These are phyloP conservation scores for Psophia crepitans DNA, from an alignment of 2,113 vertebrate species.

Conservation along the genomic window DNA sequence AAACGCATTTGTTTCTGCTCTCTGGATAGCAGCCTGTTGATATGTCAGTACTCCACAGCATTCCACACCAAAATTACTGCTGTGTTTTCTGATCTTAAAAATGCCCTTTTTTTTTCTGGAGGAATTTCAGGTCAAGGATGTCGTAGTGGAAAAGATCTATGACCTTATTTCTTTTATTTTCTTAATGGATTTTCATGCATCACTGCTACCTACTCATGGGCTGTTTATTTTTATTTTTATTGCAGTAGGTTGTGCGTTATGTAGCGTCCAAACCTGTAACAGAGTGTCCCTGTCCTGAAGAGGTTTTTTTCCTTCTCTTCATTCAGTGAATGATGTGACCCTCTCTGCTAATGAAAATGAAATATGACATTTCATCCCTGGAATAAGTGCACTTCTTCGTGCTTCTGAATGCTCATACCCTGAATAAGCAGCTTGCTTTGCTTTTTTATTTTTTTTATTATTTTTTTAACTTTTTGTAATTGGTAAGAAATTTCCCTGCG, in stretches of 20 bases:
- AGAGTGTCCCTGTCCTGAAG: slow-evolving; percentile 9
- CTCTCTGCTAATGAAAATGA: slow-evolving; percentile 28
- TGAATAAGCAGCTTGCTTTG: not conserved
- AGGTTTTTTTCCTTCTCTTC: not conserved
- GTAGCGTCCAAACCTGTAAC: not conserved
- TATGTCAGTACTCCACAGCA: not conserved
- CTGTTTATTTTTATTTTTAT: slow-evolving; percentile 49
- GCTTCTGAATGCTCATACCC: not conserved
- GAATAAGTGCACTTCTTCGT: not conserved
- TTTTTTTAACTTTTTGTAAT: not conserved
- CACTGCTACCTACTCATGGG: not conserved
- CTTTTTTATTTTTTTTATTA: not conserved
- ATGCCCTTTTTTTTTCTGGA: not conserved
- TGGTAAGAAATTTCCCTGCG: not conserved
- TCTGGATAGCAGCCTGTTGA: slow-evolving; percentile 32
- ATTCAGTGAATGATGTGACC: not conserved
- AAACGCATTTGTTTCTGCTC: not conserved
- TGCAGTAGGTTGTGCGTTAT: not conserved
- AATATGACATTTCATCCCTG: not conserved
- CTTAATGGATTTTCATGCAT: slow-evolving; percentile 50
- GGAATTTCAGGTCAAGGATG: slow-evolving; percentile 15
- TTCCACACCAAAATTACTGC: not conserved
- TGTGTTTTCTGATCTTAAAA: not conserved
- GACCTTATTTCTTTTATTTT: slow-evolving; percentile 54
- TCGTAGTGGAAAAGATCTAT: slow-evolving; percentile 3